phyloP scores from a whole-genome alignment of 2,888 invertebrate species.

The Hydriomena furcata region DNA sequence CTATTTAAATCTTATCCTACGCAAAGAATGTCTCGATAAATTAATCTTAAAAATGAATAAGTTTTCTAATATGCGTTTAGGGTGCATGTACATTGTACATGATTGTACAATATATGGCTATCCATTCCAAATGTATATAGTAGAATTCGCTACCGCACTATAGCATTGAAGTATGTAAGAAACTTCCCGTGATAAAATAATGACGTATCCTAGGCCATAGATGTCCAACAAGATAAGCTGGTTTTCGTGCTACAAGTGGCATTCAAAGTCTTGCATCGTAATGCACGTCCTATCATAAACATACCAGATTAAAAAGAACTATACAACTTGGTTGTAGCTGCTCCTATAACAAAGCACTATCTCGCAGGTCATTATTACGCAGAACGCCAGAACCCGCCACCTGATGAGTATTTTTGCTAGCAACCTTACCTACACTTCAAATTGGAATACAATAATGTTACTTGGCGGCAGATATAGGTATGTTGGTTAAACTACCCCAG shows the following conservation, averaged over 20 bases:
- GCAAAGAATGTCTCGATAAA: slow-evolving; percentile 5
- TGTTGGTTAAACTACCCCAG: too few species aligned
- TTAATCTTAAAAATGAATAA: not conserved
- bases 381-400: too few species aligned
- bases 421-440: too few species aligned
- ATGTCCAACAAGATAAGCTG: not conserved
- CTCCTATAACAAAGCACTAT: too few species aligned
- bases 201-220: slow-evolving; percentile 1
- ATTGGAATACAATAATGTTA: too few species aligned
- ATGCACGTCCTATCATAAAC: not conserved
- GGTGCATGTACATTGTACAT: too few species aligned
- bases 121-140: slow-evolving; percentile 1
- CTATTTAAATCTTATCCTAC: slow-evolving; percentile 19
- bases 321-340: too few species aligned
- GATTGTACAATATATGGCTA: not conserved
- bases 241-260: not conserved
- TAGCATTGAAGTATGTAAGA: slow-evolving; percentile 24
- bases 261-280: not conserved
- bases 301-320: not conserved
- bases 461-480: too few species aligned
- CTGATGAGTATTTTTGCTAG: too few species aligned
- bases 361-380: too few species aligned
- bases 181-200: not conserved
- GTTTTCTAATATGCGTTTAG: not conserved
- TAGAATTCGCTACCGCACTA: too few species aligned